A percentile compares a stretch with the other conserved stretches of the same genome.
Conservation (phyloP, 2,113 vertebrate species). For the Narcine bancroftii region DNA sequence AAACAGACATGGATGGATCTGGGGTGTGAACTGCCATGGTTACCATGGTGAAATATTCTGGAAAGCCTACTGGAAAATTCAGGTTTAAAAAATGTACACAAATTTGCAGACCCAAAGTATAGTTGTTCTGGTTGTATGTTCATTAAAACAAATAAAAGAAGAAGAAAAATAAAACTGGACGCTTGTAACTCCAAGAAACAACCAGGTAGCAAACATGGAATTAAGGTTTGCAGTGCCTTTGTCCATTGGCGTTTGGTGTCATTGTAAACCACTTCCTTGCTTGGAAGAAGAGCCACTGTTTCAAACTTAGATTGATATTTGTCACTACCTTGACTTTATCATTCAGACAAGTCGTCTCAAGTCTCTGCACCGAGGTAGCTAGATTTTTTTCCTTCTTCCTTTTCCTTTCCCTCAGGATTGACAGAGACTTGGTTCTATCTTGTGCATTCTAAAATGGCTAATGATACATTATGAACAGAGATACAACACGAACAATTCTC, state of each 20-base stretch:
- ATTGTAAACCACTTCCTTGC: neutral
- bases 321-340: neutral
- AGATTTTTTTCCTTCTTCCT: too few relatives aligned
- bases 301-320: neutral
- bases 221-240: neutral
- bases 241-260: neutral
- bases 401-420: too few relatives aligned
- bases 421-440: too few relatives aligned
- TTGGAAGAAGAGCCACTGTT: neutral
- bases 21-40: neutral
- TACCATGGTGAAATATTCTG: neutral
- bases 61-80: neutral
- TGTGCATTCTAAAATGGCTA: too few relatives aligned
- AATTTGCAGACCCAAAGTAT: neutral
- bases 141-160: neutral
- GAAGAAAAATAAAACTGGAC: neutral
- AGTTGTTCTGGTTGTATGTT: neutral
- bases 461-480: too few relatives aligned
- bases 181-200: neutral
- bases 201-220: neutral
- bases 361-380: too few relatives aligned
- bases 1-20: neutral
- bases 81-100: neutral
- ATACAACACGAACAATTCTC: too few relatives aligned
- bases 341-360: neutral